Conservation (phyloP, 2,888 invertebrate genomes). For the Spatulosminthurus flaviceps region DNA sequence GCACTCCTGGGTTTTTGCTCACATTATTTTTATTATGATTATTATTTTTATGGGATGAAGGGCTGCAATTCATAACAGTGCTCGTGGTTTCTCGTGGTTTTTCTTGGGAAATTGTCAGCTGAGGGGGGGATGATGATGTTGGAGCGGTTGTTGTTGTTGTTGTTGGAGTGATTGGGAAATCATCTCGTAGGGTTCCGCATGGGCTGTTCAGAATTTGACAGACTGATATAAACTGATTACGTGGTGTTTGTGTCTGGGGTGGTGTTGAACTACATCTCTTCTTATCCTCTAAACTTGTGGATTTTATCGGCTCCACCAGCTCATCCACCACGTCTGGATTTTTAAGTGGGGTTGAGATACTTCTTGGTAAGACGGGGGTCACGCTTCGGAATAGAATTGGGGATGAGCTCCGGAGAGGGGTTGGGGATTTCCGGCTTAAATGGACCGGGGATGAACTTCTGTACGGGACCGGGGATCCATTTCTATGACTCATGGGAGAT, state of each 20-base stretch:
- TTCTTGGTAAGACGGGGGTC: neutral
- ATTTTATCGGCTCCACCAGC: constrained; percentile 21
- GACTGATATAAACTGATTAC: constrained; percentile 41
- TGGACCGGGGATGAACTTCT: too few species aligned
- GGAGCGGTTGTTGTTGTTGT: too few species aligned
- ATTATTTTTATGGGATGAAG: neutral
- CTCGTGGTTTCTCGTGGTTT: too few species aligned
- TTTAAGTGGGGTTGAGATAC: neutral
- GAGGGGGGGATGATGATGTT: neutral
- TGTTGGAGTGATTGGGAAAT: neutral
- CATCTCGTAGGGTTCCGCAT: too few species aligned
- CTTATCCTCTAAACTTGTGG: constrained; percentile 5
- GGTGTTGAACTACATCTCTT: neutral
- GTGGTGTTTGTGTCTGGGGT: neutral
- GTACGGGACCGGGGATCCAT: too few species aligned
- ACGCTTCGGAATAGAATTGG: too few species aligned
- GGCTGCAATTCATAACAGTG: neutral
- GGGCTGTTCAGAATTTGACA: constrained; percentile 45
- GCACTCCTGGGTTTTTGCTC: neutral
- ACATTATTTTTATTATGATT: neutral
- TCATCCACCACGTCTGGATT: neutral
- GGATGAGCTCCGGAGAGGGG: too few species aligned
- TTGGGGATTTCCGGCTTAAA: too few species aligned
- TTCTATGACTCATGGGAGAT: too few species aligned
- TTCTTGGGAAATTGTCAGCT: neutral